Conservation (phyloP, 2,113 vertebrate genomes). For the Lycaon pictus region DNA sequence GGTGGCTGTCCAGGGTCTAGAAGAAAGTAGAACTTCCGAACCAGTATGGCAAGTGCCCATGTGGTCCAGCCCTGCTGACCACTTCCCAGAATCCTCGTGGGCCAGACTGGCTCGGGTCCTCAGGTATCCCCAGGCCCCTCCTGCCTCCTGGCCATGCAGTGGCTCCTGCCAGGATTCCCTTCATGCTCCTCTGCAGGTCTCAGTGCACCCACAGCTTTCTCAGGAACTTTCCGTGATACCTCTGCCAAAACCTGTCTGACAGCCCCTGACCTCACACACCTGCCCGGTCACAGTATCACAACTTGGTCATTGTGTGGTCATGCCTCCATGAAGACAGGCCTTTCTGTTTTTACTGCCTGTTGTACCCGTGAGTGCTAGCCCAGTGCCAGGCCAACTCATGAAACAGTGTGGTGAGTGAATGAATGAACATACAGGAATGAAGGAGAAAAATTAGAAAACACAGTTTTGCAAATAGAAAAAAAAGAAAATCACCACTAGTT, state of each 20-base stretch:
- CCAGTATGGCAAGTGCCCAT: accelerated
- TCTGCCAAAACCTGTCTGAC: not conserved
- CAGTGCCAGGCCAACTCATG: not conserved
- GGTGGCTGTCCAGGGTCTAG: not conserved
- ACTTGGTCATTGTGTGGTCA: accelerated
- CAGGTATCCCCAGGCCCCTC: accelerated
- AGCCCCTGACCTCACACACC: accelerated
- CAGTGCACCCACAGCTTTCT: accelerated
- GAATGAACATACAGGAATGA: not conserved
- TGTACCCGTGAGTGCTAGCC: not conserved
- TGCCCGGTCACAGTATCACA: accelerated
- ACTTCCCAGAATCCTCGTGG: accelerated
- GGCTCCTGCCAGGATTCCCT: not conserved
- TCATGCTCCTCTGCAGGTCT: not conserved
- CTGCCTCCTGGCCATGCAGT: not conserved
- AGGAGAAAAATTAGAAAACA: not conserved
- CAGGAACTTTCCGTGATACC: not conserved
- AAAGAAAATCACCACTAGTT: not conserved
- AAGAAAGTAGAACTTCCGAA: not conserved
- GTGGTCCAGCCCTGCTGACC: not conserved
- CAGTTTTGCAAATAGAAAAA: not conserved
- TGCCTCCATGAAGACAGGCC: not conserved
- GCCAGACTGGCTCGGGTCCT: not conserved
- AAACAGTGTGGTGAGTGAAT: not conserved
- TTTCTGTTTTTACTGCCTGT: not conserved